phyloP scores from a whole-genome alignment of 2,797 vertebrate genomes.

The Rhynchotus rufescens region DNA sequence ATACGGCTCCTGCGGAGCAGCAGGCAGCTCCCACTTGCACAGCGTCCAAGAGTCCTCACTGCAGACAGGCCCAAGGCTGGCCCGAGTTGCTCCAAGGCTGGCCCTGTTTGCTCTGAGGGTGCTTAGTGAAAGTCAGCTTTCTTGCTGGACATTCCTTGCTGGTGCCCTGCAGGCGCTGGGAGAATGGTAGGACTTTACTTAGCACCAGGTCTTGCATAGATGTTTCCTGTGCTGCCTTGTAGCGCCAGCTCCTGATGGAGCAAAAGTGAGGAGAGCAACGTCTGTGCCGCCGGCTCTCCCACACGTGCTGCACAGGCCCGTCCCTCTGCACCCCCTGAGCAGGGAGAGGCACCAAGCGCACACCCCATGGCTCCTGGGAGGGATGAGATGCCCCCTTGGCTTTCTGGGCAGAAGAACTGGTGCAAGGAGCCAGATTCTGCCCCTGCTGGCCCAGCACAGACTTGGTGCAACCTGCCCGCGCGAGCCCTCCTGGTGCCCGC shows the following conservation, averaged over 20 bases:
- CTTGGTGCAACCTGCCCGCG: neutral
- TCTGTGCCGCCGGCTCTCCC: neutral
- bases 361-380: fast-evolving
- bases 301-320: neutral
- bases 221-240: too few species aligned
- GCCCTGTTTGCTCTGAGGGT: neutral
- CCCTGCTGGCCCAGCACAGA: neutral
- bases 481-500: too few species aligned
- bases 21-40: neutral
- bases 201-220: too few species aligned
- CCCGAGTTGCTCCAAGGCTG: neutral
- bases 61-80: neutral
- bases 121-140: neutral
- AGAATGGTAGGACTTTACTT: too few species aligned
- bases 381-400: fast-evolving
- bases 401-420: neutral
- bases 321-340: fast-evolving
- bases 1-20: neutral
- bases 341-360: neutral
- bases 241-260: too few species aligned
- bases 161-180: too few species aligned
- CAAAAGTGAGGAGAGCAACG: neutral
- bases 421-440: neutral
- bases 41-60: too few species aligned
- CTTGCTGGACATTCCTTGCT: too few species aligned